Evolutionary conservation across 2,888 invertebrate species (phyloP), one percentile per base, ranked within the genome.

Genomic region (Andricus curvator): DNA sequence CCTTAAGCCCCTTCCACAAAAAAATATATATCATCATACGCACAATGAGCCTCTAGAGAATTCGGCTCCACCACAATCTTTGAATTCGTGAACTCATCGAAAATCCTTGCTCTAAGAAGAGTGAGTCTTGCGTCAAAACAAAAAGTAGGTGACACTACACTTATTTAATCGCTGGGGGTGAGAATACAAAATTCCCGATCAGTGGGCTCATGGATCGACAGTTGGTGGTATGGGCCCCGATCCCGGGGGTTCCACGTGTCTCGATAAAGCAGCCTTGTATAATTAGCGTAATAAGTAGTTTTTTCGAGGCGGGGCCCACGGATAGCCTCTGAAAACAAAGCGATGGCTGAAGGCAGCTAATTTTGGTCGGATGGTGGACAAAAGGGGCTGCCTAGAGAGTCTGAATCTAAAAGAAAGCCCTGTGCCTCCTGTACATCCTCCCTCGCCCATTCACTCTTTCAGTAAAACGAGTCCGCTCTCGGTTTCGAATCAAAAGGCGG

Each of bases 211-310:
- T 82, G 83, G 87, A 86, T 87, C 90, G 91, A 90, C 91, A 91
- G 91, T 91, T 91, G 90, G 91, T 84, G 88, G 87, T 88, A 89
- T 87, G 87, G 84, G 87, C 86, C 4, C 4, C 15, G 44, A 15
- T 15, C 84, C 83, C 83, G 83, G 84, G 86, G 83, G 83, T 80
- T 78, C 56, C 74, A 78, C 60, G 76, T 78, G 74, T 48, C 13
- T 74, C 56, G 74, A 74, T 74, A 56, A 68, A 81, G 82, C 84
- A 81, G 44, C 87, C 89, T 90, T 89, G 91, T 91, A 91, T 91
- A 91, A 91, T 91, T 91, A 91, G 91, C 91, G 91, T 91, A 91
- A 91, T 91, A 91, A 91, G 91, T 90, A 90, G 91, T 91, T 90
- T 91, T 91, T 89, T 89, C 84, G 85, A 88, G 90, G 90, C 89